phyloP scores from a whole-genome alignment of 2,797 vertebrate genomes.

The Cyprinodon diabolis region DNA sequence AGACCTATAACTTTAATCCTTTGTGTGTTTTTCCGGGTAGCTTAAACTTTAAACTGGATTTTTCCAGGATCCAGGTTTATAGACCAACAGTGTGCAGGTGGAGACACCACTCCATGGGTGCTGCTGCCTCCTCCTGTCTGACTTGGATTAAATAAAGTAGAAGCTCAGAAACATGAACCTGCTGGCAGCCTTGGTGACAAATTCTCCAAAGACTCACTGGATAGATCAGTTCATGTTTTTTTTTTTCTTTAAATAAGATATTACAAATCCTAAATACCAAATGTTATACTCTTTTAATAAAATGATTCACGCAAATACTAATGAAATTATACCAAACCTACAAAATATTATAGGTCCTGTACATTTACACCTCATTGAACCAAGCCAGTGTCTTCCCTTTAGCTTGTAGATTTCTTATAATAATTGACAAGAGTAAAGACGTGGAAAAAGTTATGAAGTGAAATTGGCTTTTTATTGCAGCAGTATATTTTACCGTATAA shows the following conservation, averaged over 20 bases:
- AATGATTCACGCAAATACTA: not conserved
- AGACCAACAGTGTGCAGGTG: not conserved
- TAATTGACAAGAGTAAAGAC: not conserved
- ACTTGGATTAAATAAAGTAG: not conserved
- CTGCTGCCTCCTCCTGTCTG: not conserved
- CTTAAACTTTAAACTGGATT: too few species aligned
- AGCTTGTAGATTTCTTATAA: not conserved
- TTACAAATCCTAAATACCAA: too few species aligned
- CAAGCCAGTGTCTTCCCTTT: too few species aligned
- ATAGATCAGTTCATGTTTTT: not conserved
- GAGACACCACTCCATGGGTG: not conserved
- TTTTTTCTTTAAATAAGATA: not conserved
- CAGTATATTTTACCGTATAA: not conserved
- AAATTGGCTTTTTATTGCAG: not conserved
- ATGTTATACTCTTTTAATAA: not conserved
- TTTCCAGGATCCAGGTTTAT: too few species aligned
- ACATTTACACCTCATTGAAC: not conserved
- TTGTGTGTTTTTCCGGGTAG: too few species aligned
- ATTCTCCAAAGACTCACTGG: not conserved
- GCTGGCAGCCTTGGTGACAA: not conserved
- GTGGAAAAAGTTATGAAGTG: not conserved
- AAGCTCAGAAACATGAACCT: not conserved
- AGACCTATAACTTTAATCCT: too few species aligned
- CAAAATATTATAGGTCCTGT: not conserved
- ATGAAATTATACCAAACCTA: not conserved